phyloP scores from a whole-genome alignment of 2,797 vertebrate species.

The Neopelma chrysocephalum region DNA sequence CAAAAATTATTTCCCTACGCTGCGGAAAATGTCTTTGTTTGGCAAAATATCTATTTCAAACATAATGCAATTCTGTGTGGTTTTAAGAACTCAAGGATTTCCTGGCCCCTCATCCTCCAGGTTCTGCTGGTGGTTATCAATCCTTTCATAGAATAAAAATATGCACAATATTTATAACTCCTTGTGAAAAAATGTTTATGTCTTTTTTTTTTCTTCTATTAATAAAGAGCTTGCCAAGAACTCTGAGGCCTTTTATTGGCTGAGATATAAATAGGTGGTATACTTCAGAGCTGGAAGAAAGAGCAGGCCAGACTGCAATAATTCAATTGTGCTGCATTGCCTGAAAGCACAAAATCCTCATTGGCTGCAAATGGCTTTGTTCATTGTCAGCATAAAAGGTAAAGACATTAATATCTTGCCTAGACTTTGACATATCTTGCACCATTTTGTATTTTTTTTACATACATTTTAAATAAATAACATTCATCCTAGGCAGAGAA shows the following conservation, averaged over 20 bases:
- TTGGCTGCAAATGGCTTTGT: background rate
- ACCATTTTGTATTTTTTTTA: background rate
- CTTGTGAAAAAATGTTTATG: background rate
- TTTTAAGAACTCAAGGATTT: background rate
- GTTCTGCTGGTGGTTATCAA: background rate
- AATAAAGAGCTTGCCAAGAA: background rate
- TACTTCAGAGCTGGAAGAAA: background rate
- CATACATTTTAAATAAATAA: background rate
- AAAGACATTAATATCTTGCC: background rate
- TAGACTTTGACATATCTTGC: background rate
- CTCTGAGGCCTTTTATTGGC: background rate
- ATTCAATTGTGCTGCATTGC: background rate
- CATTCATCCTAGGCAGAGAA: background rate
- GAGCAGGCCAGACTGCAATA: background rate
- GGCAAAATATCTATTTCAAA: background rate
- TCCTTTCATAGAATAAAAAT: background rate
- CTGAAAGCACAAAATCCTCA: background rate
- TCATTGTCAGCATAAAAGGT: background rate
- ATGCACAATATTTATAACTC: background rate
- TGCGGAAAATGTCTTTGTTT: background rate
- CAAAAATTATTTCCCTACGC: background rate
- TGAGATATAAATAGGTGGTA: background rate
- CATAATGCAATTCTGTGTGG: background rate
- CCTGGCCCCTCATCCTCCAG: fast-evolving
- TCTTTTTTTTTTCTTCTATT: background rate